Conservation (phyloP, 2,797 vertebrate species). For the Acipenser ruthenus region DNA sequence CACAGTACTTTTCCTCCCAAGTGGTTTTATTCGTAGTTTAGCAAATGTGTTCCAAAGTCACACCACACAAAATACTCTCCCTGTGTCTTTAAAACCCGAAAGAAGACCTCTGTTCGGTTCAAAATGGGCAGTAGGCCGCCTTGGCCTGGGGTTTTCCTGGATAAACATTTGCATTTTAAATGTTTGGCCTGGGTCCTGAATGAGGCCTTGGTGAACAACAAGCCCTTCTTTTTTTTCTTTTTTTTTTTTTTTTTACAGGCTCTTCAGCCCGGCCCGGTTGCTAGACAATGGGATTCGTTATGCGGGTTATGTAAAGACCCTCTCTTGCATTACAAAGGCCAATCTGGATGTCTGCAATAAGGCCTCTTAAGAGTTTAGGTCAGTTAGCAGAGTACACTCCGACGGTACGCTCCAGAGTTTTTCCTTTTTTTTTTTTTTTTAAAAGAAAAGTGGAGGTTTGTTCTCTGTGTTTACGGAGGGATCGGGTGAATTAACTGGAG, state of each 20-base stretch:
- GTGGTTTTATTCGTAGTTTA: too few species aligned
- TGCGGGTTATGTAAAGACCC: slow-evolving; percentile 73
- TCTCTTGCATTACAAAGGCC: slow-evolving; percentile 64
- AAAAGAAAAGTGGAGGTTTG: slow-evolving; percentile 50
- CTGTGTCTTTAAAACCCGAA: too few species aligned
- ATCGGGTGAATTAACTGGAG: slow-evolving; percentile 20
- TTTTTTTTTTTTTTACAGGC: slow-evolving; percentile 44
- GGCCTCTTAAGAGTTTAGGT: slow-evolving; percentile 59
- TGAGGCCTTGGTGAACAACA: slow-evolving; percentile 43
- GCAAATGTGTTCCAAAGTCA: too few species aligned
- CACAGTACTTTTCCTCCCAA: too few species aligned
- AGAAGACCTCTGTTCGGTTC: too few species aligned
- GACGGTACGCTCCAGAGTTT: slow-evolving; percentile 17
- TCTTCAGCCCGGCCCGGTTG: slow-evolving; percentile 57
- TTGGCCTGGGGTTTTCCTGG: slow-evolving; percentile 2
- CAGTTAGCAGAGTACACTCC: slow-evolving; percentile 59
- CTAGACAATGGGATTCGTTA: slow-evolving; percentile 72
- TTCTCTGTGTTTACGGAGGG: slow-evolving; percentile 56
- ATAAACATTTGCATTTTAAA: slow-evolving; percentile 41
- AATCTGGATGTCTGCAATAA: slow-evolving; percentile 59
- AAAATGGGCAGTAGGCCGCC: too few species aligned
- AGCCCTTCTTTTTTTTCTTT: too few species aligned
- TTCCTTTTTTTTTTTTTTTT: slow-evolving; percentile 37
- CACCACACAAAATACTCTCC: too few species aligned
- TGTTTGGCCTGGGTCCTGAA: slow-evolving; percentile 36